Conservation (phyloP, 2,797 vertebrate genomes). For the Girardinus metallicus region DNA sequence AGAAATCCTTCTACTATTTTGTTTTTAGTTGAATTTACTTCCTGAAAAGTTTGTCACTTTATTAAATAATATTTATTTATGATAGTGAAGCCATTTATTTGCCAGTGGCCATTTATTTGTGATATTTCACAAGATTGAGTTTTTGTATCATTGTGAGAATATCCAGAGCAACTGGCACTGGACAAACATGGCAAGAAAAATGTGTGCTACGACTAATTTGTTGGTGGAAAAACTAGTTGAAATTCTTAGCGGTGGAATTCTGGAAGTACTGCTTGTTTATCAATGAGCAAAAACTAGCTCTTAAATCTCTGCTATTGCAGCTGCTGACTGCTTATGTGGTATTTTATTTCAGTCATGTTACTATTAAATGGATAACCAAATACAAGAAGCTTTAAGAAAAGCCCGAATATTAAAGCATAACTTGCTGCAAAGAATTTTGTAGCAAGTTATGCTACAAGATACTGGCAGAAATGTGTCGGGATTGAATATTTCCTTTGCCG, state of each 20-base stretch:
- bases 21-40: background rate
- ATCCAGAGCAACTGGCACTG: background rate
- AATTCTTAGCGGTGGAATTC: conserved; percentile 16
- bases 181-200: conserved; percentile 15
- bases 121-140: background rate
- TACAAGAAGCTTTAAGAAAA: background rate
- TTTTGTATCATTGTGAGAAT: conserved; percentile 8
- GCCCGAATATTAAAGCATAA: background rate
- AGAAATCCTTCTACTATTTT: background rate
- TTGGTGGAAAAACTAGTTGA: conserved; percentile 39
- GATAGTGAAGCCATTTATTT: background rate
- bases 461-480: background rate
- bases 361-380: conserved; percentile 1
- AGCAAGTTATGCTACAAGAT: too few species aligned
- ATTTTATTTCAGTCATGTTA: background rate
- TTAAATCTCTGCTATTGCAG: conserved; percentile 9
- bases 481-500: background rate
- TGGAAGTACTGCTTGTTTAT: conserved; percentile 17
- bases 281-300: conserved; percentile 23
- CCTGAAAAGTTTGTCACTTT: background rate
- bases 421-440: background rate
- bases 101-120: background rate
- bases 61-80: background rate
- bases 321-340: background rate
- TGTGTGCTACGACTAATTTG: conserved; percentile 13